phyloP scores from a whole-genome alignment of 2,888 invertebrate species.

The Maniola hyperantus region DNA sequence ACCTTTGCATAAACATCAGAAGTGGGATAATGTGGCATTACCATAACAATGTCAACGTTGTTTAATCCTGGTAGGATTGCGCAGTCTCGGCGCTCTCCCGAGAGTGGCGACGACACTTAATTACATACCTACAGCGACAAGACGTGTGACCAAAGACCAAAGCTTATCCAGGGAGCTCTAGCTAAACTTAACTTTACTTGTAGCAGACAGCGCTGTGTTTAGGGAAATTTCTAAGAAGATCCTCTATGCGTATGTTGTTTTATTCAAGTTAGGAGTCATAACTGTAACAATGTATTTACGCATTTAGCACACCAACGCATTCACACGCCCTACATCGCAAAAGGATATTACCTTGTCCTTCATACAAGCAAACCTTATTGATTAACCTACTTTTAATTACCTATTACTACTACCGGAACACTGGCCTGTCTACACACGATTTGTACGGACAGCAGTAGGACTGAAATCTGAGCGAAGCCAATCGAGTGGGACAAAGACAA shows the following conservation, averaged over 20 bases:
- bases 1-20: neutral
- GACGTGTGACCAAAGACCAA: constrained; percentile 17
- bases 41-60: constrained; percentile 12
- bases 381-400: too few species aligned
- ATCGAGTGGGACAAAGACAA: too few species aligned
- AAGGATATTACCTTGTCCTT: too few species aligned
- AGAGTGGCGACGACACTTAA: constrained; percentile 18
- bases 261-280: neutral
- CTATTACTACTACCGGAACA: too few species aligned
- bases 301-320: neutral
- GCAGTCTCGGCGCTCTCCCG: constrained; percentile 7
- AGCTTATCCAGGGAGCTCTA: constrained; percentile 16
- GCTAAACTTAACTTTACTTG: constrained; percentile 6
- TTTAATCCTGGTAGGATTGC: constrained; percentile 18
- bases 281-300: too few species aligned
- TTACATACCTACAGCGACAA: constrained; percentile 20
- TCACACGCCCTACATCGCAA: neutral
- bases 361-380: too few species aligned
- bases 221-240: neutral
- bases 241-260: neutral
- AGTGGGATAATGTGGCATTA: constrained; percentile 4
- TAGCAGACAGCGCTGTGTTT: constrained; percentile 1
- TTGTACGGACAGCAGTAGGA: too few species aligned
- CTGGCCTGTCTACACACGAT: too few species aligned
- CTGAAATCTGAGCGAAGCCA: too few species aligned